Evolutionary conservation across 2,888 invertebrate genomes (phyloP).

Genomic region (Folsomia candida): DNA sequence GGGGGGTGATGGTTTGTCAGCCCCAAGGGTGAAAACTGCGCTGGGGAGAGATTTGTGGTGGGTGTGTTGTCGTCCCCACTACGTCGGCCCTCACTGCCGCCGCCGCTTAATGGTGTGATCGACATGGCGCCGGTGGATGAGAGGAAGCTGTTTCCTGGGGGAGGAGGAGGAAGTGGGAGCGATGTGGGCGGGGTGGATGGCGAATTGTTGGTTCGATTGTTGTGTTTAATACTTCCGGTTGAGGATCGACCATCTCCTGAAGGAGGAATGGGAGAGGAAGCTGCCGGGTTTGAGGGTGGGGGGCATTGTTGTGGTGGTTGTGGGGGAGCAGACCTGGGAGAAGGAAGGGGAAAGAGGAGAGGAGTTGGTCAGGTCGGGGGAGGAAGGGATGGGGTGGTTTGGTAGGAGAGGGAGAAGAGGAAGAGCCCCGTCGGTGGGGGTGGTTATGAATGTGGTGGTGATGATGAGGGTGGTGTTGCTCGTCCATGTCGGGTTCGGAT

Average conservation of each 20-base stretch:
- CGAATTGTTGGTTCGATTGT: too few relatives aligned
- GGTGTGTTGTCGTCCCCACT: too few relatives aligned
- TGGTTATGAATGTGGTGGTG: background rate
- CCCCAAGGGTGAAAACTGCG: too few relatives aligned
- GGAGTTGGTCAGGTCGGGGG: background rate
- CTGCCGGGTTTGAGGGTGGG: slow-evolving; percentile 15
- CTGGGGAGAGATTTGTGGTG: too few relatives aligned
- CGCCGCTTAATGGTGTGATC: slow-evolving; percentile 2
- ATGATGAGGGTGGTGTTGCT: slow-evolving; percentile 8
- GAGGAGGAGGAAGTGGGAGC: slow-evolving; percentile 18
- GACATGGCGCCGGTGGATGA: slow-evolving; percentile 16
- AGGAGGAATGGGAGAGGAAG: background rate
- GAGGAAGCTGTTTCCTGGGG: slow-evolving; percentile 24
- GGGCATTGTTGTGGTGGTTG: slow-evolving; percentile 12
- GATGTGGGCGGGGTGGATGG: slow-evolving; percentile 16
- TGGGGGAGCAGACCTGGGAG: too few relatives aligned
- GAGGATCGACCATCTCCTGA: too few relatives aligned
- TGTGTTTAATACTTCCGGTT: too few relatives aligned
- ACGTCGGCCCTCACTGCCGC: background rate
- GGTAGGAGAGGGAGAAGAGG: background rate
- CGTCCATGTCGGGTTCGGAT: too few relatives aligned
- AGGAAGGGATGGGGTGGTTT: background rate
- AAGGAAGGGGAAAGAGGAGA: background rate
- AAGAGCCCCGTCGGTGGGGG: slow-evolving; percentile 1
- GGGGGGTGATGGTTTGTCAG: too few relatives aligned